phyloP scores from a whole-genome alignment of 2,113 vertebrate genomes.

The Microcebus lehilahytsara region DNA sequence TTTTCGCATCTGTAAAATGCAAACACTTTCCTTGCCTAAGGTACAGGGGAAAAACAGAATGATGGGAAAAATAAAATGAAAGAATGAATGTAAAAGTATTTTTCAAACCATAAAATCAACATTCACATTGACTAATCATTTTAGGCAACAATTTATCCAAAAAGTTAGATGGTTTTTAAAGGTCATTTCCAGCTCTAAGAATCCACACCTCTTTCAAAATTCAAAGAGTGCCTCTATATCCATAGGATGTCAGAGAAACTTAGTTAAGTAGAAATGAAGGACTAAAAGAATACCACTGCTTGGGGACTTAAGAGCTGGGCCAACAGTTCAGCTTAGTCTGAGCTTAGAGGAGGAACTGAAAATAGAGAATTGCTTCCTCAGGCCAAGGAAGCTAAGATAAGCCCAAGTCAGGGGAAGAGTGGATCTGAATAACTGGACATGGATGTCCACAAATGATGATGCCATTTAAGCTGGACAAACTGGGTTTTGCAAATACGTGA shows the following conservation, averaged over 20 bases:
- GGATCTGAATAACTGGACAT: background rate
- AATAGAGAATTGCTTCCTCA: background rate
- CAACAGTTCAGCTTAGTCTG: background rate
- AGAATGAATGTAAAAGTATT: background rate
- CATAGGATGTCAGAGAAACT: background rate
- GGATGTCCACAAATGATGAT: background rate
- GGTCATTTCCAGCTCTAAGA: background rate
- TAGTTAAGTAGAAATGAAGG: background rate
- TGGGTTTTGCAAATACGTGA: background rate
- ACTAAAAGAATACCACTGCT: background rate
- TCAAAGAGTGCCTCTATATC: background rate
- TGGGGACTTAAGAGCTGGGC: background rate
- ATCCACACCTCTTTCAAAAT: constrained; percentile 1
- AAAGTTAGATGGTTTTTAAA: constrained; percentile 22
- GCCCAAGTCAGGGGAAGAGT: background rate
- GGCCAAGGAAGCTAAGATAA: background rate
- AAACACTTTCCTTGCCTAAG: constrained; percentile 4
- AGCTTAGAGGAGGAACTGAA: background rate
- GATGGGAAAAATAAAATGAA: background rate
- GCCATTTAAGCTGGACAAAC: background rate
- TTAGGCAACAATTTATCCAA: background rate
- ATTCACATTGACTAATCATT: background rate
- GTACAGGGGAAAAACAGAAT: background rate
- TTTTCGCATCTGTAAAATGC: constrained; percentile 46
- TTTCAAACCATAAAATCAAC: constrained; percentile 2